A percentile compares a stretch with the other conserved stretches of the same genome.
These are phyloP conservation scores for Trichomycterus rosablanca DNA, from an alignment of 2,113 vertebrate genomes.

Conservation along the genomic window DNA sequence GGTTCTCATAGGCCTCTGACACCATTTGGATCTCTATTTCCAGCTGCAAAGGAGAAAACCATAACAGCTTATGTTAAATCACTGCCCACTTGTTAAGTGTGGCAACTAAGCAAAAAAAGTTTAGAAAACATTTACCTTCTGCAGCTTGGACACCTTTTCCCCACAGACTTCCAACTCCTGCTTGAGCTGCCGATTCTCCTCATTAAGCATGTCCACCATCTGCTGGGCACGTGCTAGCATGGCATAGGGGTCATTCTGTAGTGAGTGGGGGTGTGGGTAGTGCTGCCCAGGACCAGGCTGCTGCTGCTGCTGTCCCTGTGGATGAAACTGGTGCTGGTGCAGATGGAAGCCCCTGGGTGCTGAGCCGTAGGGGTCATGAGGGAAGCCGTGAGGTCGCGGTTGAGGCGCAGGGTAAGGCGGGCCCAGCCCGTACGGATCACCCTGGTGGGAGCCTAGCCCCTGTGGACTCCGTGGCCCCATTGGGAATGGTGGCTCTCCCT, in stretches of 20 bases:
- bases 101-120: not conserved
- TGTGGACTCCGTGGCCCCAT: constrained; percentile 64
- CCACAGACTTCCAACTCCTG: constrained; percentile 90
- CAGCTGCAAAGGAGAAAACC: constrained; percentile 65
- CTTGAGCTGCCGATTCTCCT: constrained; percentile 85
- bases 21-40: constrained; percentile 96
- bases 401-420: constrained; percentile 49
- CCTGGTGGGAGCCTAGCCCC: constrained; percentile 66
- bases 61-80: not conserved
- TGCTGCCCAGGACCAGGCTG: constrained; percentile 52
- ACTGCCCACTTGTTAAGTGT: not conserved
- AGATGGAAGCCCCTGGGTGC: constrained; percentile 78
- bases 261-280: constrained; percentile 45
- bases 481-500: constrained; percentile 59
- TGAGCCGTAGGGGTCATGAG: constrained; percentile 71
- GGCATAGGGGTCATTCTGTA: constrained; percentile 84
- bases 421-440: constrained; percentile 65
- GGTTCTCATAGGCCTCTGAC: constrained; percentile 93
- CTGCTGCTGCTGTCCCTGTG: constrained; percentile 35
- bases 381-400: constrained; percentile 69
- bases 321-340: constrained; percentile 62
- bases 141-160: constrained; percentile 89
- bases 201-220: constrained; percentile 88
- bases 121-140: constrained; percentile 73
- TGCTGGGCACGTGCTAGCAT: constrained; percentile 89